Evolutionary conservation across 2,113 vertebrate genomes (phyloP).

Genomic region (Neofelis nebulosa): DNA sequence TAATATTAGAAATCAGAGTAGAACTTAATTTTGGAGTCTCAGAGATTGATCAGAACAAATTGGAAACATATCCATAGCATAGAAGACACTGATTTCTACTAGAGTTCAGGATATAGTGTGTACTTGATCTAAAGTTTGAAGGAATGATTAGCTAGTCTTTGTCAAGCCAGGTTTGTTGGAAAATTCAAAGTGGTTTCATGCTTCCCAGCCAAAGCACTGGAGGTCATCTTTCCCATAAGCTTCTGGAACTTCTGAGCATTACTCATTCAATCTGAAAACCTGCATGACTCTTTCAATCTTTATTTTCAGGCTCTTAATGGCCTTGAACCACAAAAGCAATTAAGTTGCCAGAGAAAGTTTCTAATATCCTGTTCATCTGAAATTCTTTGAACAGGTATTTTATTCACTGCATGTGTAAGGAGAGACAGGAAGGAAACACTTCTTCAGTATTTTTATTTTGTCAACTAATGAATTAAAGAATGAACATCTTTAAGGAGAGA

Average conservation of each 20-base stretch:
- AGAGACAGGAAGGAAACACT: background rate
- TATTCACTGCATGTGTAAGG: background rate
- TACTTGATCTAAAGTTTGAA: background rate
- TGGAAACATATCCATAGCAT: background rate
- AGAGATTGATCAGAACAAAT: background rate
- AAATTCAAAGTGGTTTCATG: conserved; percentile 11
- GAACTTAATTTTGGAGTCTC: background rate
- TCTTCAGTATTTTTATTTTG: background rate
- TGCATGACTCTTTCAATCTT: background rate
- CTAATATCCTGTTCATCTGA: background rate
- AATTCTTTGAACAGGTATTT: background rate
- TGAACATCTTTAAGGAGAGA: background rate
- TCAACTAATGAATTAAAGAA: background rate
- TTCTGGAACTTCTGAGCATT: conserved; percentile 7
- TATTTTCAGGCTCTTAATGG: background rate
- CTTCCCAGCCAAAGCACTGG: background rate
- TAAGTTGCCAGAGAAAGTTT: conserved; percentile 2
- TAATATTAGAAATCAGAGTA: background rate
- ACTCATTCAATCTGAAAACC: conserved; percentile 31
- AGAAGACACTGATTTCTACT: background rate
- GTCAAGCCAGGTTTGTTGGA: background rate
- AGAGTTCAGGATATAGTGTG: background rate
- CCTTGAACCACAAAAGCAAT: conserved; percentile 1
- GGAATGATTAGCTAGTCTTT: background rate
- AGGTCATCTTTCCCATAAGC: conserved; percentile 14